Base-by-base conservation (phyloP, 2,888 invertebrate species). In the Ophion slaviceki region DNA sequence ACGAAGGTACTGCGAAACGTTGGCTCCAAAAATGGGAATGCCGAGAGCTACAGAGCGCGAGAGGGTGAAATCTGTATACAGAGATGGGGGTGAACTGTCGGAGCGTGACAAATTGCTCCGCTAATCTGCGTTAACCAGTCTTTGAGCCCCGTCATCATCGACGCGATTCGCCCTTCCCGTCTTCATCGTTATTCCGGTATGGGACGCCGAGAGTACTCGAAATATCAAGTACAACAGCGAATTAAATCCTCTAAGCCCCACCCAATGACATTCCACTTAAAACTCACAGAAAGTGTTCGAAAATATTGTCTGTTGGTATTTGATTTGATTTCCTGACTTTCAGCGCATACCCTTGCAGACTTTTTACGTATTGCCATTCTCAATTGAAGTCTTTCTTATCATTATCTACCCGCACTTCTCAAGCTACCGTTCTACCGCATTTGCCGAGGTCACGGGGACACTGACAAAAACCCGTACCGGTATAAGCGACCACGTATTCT, bases 121-220 rank as follows among this genome's bases (percentile, higher is more conserved):
- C 92, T 92, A 93, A 93, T 93, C 93, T 93, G 92, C 92, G 92
- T 92, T 93, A 92, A 93, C 92, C 93, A 93, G 92, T 90, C 91
- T 91, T 92, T 91, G 91, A 91, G 90, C 90, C 91, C 89, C 91
- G 89, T 91, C 91, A 89, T 91, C 90, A 89, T 90, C 89, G 88
- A 88, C 89, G 90, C 90, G 62, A 70, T 76, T 76, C 76, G 68
- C 80, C 80, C 74, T n/a, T 64, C 24, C 57, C 75, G 45, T 74
- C 59, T 57, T 74, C 80, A 28, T 70, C 75, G 70, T 83, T 90
- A 91, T 92, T 90, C 92, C 89, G 89, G 82, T 89, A 89, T 90
- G 91, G 91, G 91, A 89, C 90, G 81, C 86, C 75, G 81, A 88
- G 85, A 83, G 84, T 82, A 83, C 86, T 87, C 75, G 84, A 84